These are phyloP conservation scores for Acronicta psi DNA, from an alignment of 2,888 invertebrate genomes.

Conservation along the genomic window DNA sequence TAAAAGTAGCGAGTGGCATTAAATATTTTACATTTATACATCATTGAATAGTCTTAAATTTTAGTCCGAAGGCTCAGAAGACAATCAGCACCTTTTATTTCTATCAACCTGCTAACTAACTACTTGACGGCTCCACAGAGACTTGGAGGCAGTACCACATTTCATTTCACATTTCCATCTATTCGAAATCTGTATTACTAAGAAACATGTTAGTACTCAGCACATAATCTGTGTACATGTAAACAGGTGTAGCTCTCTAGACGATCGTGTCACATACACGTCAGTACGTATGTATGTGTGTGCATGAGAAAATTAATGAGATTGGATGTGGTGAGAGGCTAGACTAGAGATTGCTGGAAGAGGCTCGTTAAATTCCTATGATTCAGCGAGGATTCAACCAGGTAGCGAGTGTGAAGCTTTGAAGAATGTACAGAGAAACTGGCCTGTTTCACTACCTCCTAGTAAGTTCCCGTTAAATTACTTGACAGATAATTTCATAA, in stretches of 20 bases:
- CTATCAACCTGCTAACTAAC: too few relatives aligned
- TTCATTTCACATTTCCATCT: background rate
- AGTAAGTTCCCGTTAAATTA: too few relatives aligned
- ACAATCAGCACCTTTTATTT: too few relatives aligned
- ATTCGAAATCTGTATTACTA: conserved; percentile 9
- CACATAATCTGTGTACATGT: background rate
- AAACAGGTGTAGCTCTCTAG: conserved; percentile 17
- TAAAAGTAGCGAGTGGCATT: too few relatives aligned
- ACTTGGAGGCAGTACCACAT: too few relatives aligned
- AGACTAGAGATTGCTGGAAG: conserved; percentile 26
- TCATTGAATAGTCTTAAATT: too few relatives aligned
- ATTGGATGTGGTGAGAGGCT: conserved; percentile 15
- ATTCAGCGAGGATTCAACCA: background rate
- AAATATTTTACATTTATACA: too few relatives aligned
- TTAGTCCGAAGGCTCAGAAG: too few relatives aligned
- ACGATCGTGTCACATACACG: conserved; percentile 6
- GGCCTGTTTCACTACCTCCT: too few relatives aligned
- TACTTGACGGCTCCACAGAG: background rate
- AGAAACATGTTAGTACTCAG: background rate
- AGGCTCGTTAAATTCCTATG: background rate
- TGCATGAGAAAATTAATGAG: conserved; percentile 34
- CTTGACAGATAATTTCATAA: too few relatives aligned
- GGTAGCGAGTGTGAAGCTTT: too few relatives aligned
- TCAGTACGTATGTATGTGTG: conserved; percentile 14
- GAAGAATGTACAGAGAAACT: too few relatives aligned